Conservation (phyloP, 2,113 vertebrate species). For the Corydoras maculifer region DNA sequence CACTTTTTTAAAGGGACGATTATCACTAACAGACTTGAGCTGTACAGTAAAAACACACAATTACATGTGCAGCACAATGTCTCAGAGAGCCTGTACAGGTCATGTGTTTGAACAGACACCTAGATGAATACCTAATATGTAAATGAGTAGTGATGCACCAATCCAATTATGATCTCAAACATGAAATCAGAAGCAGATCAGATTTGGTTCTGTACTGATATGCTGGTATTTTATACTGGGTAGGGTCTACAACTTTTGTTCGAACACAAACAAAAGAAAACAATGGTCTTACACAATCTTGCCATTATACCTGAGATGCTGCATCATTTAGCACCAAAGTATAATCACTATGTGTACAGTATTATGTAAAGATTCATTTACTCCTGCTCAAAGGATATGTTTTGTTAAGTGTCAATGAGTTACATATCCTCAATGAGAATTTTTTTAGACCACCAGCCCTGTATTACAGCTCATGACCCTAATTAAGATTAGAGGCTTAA, state of each 20-base stretch:
- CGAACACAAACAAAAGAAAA: neutral
- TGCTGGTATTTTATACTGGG: no score
- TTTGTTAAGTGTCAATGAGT: no score
- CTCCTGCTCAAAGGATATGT: no score
- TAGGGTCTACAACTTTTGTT: no score
- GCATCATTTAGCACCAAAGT: neutral
- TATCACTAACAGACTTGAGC: slow-evolving; percentile 34
- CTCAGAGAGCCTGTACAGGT: slow-evolving; percentile 36
- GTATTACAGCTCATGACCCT: no score
- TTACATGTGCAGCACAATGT: slow-evolving; percentile 39
- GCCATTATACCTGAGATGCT: slow-evolving; percentile 1
- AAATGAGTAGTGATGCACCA: slow-evolving; percentile 3
- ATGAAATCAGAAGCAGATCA: neutral
- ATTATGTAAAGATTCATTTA: no score
- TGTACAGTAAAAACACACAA: slow-evolving; percentile 36
- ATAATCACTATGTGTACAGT: no score
- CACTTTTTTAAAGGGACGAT: slow-evolving; percentile 44
- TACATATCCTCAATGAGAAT: no score
- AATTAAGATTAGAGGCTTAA: no score
- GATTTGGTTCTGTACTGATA: no score
- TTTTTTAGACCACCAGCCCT: no score
- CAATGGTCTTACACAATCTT: neutral
- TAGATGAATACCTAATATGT: slow-evolving; percentile 17
- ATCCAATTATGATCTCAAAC: neutral
- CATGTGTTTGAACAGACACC: slow-evolving; percentile 23